Conservation (phyloP, 2,888 invertebrate genomes). For the Parapristionchus giblindavisi region DNA sequence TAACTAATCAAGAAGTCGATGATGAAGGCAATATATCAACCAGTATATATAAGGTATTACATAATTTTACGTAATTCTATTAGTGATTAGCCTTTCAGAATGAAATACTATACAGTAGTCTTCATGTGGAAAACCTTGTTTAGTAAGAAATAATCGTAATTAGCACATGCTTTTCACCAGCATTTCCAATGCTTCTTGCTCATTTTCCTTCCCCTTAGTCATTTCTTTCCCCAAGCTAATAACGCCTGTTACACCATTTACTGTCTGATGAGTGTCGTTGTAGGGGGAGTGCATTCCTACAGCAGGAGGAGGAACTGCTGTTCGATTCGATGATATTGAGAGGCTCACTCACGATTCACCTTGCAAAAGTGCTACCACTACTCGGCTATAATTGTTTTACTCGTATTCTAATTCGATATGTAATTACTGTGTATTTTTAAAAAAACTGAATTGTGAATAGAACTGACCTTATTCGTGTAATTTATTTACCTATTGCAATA, state of each 20-base stretch:
- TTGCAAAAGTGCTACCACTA: constrained; percentile 33
- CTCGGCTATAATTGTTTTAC: constrained; percentile 18
- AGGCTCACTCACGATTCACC: constrained; percentile 58
- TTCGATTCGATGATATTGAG: constrained; percentile 93
- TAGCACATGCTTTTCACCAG: too few species aligned
- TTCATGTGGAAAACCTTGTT: not conserved
- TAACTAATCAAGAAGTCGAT: constrained; percentile 90
- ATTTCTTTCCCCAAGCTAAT: too few species aligned
- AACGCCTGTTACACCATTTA: too few species aligned
- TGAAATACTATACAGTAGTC: not conserved
- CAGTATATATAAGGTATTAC: constrained; percentile 83
- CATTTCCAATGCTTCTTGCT: not conserved
- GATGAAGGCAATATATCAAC: constrained; percentile 92
- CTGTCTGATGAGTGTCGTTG: not conserved
- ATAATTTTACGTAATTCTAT: not conserved
- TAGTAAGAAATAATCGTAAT: too few species aligned
- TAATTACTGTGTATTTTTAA: too few species aligned
- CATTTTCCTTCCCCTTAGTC: not conserved
- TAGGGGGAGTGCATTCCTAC: constrained; percentile 92
- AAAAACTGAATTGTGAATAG: too few species aligned
- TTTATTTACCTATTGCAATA: too few species aligned
- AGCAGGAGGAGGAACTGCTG: constrained; percentile 90
- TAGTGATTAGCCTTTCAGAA: not conserved
- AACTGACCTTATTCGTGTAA: too few species aligned
- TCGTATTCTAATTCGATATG: not conserved